Percentiles rank a stretch among this genome's conserved stretches.
phyloP scores from a whole-genome alignment of 1,140 invertebrate species.

The Euwallacea similis region DNA sequence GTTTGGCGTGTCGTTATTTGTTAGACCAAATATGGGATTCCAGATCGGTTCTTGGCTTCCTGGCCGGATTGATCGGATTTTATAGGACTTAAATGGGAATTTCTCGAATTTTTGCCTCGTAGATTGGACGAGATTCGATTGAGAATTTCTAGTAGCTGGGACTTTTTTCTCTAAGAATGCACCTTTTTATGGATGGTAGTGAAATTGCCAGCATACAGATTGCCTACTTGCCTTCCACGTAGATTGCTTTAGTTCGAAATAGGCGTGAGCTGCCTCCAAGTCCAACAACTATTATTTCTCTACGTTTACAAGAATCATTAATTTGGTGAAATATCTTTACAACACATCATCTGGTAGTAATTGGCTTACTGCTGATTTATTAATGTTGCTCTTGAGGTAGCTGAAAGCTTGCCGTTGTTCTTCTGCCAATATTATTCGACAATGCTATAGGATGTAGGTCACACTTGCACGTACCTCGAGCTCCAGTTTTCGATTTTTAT shows the following conservation, averaged over 20 bases:
- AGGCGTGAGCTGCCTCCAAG: no score
- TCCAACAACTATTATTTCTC: no score
- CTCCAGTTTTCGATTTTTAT: no score
- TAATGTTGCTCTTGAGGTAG: no score
- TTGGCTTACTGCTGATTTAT: no score
- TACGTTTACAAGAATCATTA: no score
- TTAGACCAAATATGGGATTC: slow-evolving; percentile 30
- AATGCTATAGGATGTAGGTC: no score
- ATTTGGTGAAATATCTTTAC: no score
- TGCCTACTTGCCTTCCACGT: background rate
- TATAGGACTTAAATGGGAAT: slow-evolving; percentile 25
- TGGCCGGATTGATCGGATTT: slow-evolving; percentile 29
- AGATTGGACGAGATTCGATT: slow-evolving; percentile 14
- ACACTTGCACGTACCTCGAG: no score
- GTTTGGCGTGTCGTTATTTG: slow-evolving; percentile 15
- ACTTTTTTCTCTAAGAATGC: slow-evolving; percentile 8
- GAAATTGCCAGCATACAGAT: slow-evolving; percentile 9
- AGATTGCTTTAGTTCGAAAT: background rate
- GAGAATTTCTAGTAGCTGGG: slow-evolving; percentile 6
- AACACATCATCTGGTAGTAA: no score
- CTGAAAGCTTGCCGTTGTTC: no score
- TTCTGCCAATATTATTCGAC: no score
- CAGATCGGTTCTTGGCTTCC: slow-evolving; percentile 25
- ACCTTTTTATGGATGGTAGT: slow-evolving; percentile 6
- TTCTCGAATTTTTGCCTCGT: slow-evolving; percentile 27